Conservation (phyloP, 1,140 invertebrate genomes). For the Oryctes rhinoceros region DNA sequence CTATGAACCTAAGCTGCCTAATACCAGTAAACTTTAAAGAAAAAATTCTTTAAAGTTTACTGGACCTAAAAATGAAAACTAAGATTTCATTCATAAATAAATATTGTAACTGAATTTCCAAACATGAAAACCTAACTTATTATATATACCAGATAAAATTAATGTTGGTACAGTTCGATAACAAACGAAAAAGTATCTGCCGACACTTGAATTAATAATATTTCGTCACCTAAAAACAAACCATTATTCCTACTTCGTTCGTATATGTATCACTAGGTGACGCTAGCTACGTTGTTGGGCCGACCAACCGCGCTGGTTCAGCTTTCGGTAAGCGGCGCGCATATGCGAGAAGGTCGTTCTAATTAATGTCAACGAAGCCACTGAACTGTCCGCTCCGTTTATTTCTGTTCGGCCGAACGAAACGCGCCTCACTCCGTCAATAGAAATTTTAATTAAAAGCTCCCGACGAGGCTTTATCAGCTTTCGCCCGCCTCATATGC, state of each 20-base stretch:
- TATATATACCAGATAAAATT: too few relatives aligned
- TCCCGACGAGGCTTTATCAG: constrained; percentile 3
- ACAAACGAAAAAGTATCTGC: too few relatives aligned
- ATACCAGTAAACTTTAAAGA: too few relatives aligned
- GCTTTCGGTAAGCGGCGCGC: neutral
- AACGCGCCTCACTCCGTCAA: constrained; percentile 17
- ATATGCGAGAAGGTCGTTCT: constrained; percentile 13
- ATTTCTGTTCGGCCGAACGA: constrained; percentile 3
- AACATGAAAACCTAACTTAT: too few relatives aligned
- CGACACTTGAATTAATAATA: neutral
- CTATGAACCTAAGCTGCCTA: too few relatives aligned
- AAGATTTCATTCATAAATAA: too few relatives aligned
- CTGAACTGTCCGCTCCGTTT: constrained; percentile 20
- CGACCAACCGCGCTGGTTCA: neutral
- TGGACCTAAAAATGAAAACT: too few relatives aligned
- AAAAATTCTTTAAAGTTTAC: too few relatives aligned
- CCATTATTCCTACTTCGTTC: neutral
- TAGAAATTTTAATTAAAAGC: constrained; percentile 20
- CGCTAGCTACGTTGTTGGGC: neutral
- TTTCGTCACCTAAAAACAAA: neutral
- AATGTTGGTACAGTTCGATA: too few relatives aligned
- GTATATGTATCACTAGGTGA: neutral
- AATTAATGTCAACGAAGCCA: constrained; percentile 18
- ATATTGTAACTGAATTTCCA: too few relatives aligned
- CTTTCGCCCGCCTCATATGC: neutral